Evolutionary conservation across 2,888 invertebrate species (phyloP).

Genomic region (Druceiella hillmani): DNA sequence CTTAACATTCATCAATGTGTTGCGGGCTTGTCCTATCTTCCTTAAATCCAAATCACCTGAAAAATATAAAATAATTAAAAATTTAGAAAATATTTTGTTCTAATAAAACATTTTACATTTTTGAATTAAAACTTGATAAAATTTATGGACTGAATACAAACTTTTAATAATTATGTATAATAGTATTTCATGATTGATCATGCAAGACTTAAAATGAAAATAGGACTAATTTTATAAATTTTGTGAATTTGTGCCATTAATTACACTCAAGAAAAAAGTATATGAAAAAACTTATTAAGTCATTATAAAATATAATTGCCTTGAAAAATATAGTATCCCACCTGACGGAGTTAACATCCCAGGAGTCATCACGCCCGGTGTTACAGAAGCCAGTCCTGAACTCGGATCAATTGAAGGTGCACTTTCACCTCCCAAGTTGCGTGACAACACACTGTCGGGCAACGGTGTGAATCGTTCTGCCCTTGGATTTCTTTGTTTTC

Average conservation of each 20-base stretch:
- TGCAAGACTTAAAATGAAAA: no score
- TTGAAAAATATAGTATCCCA: no score
- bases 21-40: conserved; percentile 98
- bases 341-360: conserved; percentile 83
- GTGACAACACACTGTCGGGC: conserved; percentile 90
- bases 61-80: conserved; percentile 31
- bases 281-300: no score
- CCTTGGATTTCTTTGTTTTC: conserved; percentile 91
- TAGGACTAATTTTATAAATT: no score
- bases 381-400: conserved; percentile 82
- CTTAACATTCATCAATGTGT: conserved; percentile 98
- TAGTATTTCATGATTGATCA: conserved; percentile 2
- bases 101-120: conserved; percentile 3
- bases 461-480: conserved; percentile 96
- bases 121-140: no score
- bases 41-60: conserved; percentile 87
- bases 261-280: no score
- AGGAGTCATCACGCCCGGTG: conserved; percentile 80
- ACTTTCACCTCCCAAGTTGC: conserved; percentile 79
- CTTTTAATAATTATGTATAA: no score
- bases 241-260: no score
- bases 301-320: no score
- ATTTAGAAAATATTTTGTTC: no score
- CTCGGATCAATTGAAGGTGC: conserved; percentile 74
- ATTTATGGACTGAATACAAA: no score